Base-by-base conservation (phyloP, 2,888 invertebrate genomes). In the Yponomeuta sedellus region DNA sequence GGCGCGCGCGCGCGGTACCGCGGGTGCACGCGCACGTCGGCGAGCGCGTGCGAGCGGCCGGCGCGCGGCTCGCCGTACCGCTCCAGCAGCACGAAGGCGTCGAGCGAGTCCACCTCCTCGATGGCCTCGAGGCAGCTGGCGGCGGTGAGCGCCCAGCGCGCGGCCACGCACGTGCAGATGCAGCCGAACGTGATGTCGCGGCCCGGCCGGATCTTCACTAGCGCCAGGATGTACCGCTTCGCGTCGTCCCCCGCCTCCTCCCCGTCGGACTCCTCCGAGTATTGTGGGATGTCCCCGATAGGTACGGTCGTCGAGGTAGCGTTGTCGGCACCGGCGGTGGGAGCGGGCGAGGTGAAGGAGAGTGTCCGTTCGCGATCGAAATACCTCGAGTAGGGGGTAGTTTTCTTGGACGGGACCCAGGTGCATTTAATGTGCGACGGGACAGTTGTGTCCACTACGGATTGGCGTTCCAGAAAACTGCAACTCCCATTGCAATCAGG, bases 111-210 rank as follows among this genome's bases (percentile, higher is more conserved):
- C 40, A 81, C 76, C 68, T 88, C 85, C 68, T 88, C 85, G 22
- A 87, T 77, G 1, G 85, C 76, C 67, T 85, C 83, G 40, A 88
- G 75, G 70, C 88, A 89, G 69, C 86, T 88, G 16, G 88, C 89
- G 0, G 88, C 82, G 2, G 89, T 88, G 65, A 89, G 67, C 25
- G 79, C 74, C 85, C 88, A 88, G 67, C 73, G 72, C 11, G 72
- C 69, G 16, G 77, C 74, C 20, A 90, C 70, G n/a, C 82, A 74
- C 1, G 86, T 84, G 58, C 86, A 73, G 2, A 79, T 81, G 70
- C 89, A 90, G 2, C 86, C 88, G 68, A 87, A 87, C 28, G 75
- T 79, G 6, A 81, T 64, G 39, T 79, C 79, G n/a, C 71, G 70
- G 1, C 74, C 75, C 3, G 82, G 80, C 25, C 74, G 78, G 28